phyloP scores from a whole-genome alignment of 2,797 vertebrate genomes.

The Pterois miles region DNA sequence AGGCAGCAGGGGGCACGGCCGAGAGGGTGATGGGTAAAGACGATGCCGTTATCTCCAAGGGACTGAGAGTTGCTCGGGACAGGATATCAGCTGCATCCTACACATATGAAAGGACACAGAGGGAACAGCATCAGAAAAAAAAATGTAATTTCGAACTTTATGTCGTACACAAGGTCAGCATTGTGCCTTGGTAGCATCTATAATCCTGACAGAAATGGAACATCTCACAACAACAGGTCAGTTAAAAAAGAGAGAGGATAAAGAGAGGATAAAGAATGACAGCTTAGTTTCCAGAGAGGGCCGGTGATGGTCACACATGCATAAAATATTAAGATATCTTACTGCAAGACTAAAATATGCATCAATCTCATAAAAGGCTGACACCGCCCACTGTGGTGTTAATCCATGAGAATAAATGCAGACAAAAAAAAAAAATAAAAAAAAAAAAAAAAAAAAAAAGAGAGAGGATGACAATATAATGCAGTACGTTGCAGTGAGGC shows the following conservation, averaged over 20 bases:
- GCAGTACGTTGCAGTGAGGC: constrained; percentile 93
- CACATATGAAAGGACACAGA: constrained; percentile 10
- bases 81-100: constrained; percentile 95
- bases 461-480: constrained; percentile 35
- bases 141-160: no score
- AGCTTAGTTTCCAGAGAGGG: no score
- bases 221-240: constrained; percentile 8
- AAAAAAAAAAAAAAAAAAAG: no score
- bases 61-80: constrained; percentile 91
- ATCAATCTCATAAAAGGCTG: no score
- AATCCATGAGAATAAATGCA: no score
- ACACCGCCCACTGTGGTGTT: no score
- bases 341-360: no score
- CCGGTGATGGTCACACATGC: no score
- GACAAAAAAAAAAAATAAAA: no score
- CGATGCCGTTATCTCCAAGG: constrained; percentile 84
- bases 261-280: no score
- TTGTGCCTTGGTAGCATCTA: neutral
- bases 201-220: neutral
- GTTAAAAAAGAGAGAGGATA: neutral
- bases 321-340: no score
- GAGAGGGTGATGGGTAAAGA: constrained; percentile 76
- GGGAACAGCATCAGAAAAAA: neutral
- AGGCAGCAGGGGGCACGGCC: constrained; percentile 82
- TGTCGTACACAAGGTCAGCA: neutral